Percentiles rank a stretch among this genome's conserved stretches.
phyloP scores from a whole-genome alignment of 1,140 invertebrate genomes.

The Heterodera carotae region DNA sequence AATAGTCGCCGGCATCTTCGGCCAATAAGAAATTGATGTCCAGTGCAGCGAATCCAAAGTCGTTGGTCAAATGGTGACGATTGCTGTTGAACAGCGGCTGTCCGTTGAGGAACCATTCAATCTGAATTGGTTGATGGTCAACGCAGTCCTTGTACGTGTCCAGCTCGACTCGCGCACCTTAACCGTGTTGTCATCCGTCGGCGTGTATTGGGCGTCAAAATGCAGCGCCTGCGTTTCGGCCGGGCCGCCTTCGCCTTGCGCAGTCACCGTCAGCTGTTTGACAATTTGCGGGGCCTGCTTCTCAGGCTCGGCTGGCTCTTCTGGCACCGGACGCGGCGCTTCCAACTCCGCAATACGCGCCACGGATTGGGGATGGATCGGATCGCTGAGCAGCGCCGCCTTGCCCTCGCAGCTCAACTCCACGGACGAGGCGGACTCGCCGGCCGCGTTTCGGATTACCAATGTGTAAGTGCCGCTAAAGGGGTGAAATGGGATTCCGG shows the following conservation, averaged over 20 bases:
- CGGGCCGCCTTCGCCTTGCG: conserved; percentile 40
- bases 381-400: conserved; percentile 56
- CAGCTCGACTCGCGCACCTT: conserved; percentile 16
- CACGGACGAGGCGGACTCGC: conserved; percentile 65
- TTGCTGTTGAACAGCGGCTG: conserved; percentile 80
- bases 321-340: conserved; percentile 54
- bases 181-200: conserved; percentile 56
- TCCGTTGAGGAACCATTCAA: conserved; percentile 96
- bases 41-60: conserved; percentile 90
- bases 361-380: conserved; percentile 62
- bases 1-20: conserved; percentile 91
- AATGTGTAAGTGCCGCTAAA: conserved; percentile 67
- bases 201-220: conserved; percentile 61
- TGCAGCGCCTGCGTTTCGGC: conserved; percentile 61
- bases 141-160: background rate
- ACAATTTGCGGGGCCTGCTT: conserved; percentile 57
- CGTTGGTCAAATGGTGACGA: conserved; percentile 66
- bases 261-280: conserved; percentile 45
- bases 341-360: conserved; percentile 58
- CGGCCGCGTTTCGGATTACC: conserved; percentile 67
- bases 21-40: conserved; percentile 85
- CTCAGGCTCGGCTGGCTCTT: conserved; percentile 54
- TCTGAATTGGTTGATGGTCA: conserved; percentile 60
- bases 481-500: too few species aligned
- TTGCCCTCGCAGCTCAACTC: conserved; percentile 54